A percentile compares a stretch with the other conserved stretches of the same genome.
Conservation (phyloP, 2,797 vertebrate genomes). For the Mormyrus hasselquistii region DNA sequence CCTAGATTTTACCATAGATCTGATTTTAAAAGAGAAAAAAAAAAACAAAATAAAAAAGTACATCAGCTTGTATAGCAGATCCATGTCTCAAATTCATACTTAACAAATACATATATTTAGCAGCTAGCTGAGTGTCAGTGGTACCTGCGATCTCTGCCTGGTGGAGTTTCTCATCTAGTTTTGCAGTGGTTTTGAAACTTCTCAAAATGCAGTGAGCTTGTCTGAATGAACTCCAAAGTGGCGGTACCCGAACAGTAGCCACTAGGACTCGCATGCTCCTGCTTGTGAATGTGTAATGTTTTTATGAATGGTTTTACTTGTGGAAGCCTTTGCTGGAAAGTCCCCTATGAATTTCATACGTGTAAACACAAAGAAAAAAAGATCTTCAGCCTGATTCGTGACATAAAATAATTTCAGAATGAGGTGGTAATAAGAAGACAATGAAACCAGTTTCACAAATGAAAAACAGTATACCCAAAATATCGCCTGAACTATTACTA, state of each 20-base stretch:
- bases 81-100: not conserved
- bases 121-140: not conserved
- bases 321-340: not conserved
- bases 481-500: not conserved
- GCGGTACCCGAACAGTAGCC: not conserved
- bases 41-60: not conserved
- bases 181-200: not conserved
- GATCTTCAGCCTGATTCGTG: not conserved
- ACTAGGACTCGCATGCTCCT: not conserved
- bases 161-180: not conserved
- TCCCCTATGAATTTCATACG: not conserved
- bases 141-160: not conserved
- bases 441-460: conserved; percentile 5
- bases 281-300: not conserved
- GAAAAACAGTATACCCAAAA: not conserved
- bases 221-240: not conserved
- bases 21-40: not conserved
- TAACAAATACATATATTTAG: not conserved
- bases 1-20: not conserved
- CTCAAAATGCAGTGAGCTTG: not conserved
- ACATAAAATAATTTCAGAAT: not conserved
- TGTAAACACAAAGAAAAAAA: not conserved
- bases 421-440: not conserved
- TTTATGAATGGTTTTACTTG: not conserved
- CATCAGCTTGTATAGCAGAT: not conserved